phyloP scores from a whole-genome alignment of 2,888 invertebrate species.

The Hedya salicella region DNA sequence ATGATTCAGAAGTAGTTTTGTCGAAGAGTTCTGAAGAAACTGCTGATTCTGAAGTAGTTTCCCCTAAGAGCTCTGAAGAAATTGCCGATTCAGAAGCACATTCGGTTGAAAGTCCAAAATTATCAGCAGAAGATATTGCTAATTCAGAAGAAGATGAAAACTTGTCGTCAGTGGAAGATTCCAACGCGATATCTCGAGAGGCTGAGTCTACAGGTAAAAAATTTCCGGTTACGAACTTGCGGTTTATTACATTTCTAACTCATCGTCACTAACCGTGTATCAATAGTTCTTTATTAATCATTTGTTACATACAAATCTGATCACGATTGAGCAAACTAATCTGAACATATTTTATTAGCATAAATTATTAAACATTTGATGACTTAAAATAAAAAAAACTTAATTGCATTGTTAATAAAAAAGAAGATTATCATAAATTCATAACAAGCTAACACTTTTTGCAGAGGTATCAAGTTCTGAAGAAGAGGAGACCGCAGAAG shows the following conservation, averaged over 20 bases:
- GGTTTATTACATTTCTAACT: too few relatives aligned
- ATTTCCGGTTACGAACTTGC: not conserved
- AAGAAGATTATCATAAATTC: too few relatives aligned
- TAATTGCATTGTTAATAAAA: not conserved
- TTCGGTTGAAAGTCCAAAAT: not conserved
- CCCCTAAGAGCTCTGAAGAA: not conserved
- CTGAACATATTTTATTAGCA: not conserved
- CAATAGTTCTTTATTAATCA: too few relatives aligned
- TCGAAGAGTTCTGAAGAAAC: not conserved
- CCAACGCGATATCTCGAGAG: slow-evolving; percentile 1
- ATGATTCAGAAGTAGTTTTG: too few relatives aligned
- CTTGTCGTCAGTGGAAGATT: slow-evolving; percentile 3
- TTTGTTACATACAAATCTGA: not conserved
- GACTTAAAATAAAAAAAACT: not conserved
- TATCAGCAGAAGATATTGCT: slow-evolving; percentile 7
- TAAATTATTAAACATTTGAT: not conserved
- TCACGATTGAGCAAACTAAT: not conserved
- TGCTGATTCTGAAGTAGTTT: not conserved
- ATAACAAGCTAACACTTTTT: too few relatives aligned
- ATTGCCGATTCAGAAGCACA: not conserved
- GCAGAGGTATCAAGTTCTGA: slow-evolving; percentile 32
- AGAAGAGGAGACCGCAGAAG: slow-evolving; percentile 7
- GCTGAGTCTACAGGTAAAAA: slow-evolving; percentile 16
- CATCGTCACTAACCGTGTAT: too few relatives aligned
- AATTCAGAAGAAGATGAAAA: not conserved